Evolutionary conservation across 2,888 invertebrate genomes (phyloP), one percentile per base, ranked within the genome.

Genomic region (Pheosia gnoma): DNA sequence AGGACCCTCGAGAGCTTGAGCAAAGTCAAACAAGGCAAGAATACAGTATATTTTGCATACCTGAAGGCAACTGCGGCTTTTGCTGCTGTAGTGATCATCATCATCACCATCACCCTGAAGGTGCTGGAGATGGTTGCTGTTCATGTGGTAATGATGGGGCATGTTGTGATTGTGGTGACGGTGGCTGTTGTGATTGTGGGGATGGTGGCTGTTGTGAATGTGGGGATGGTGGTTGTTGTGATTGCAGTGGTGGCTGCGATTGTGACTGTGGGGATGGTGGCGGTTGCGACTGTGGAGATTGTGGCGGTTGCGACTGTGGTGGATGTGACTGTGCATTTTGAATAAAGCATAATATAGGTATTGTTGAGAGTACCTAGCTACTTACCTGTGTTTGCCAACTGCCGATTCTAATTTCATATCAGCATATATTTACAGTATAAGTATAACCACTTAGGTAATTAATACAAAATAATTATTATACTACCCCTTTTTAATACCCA

Each of bases 231-330:
- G 60, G 61, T 10, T 70, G 60, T 57, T 63, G 61, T 37, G 77
- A 61, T 0, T 63, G 68, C 25, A 66, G 63, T 59, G 61, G 66
- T 45, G 60, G 63, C 49, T 61, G 66, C 10, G 63, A 58, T 45
- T 62, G 63, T 39, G 55, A 59, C 36, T 59, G 65, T 59, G 63
- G 65, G 37, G 61, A 60, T 39, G 64, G 66, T 62, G 64, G 41
- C 5, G 56, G 41, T 3, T 39, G 59, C 1, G 61, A 59, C 9
- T 59, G 59, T 36, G 59, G 60, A 1, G 60, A 52, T n/a, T 41
- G 43, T 43, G 56, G 43, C 25, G 41, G 43, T 5, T 41, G 56
- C 7, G 56, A 43, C 43, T 43, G 25, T 4, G 11, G 43, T 2
- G 4, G 54, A 3, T 57, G 53, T 43, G 57, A 54, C 11, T 59